Evolutionary conservation across 2,888 invertebrate genomes (phyloP).

Genomic region (Carterocephalus palaemon): DNA sequence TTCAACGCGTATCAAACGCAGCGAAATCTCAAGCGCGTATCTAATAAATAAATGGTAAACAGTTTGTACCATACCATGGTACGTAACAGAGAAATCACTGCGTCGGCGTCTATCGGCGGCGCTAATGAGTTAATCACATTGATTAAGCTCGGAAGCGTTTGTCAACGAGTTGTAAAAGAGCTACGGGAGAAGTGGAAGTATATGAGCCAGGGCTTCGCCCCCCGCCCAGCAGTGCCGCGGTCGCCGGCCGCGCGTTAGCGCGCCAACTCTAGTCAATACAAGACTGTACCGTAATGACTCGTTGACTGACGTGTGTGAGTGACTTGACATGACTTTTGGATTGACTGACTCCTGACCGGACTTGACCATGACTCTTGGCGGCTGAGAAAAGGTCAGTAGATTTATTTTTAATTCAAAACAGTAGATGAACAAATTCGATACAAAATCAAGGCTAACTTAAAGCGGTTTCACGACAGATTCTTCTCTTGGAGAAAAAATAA

Average conservation of each 20-base stretch:
- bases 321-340: conserved; percentile 44
- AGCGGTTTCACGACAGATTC: too few relatives aligned
- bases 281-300: conserved; percentile 32
- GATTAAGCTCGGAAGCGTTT: conserved; percentile 26
- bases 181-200: conserved; percentile 63
- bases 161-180: conserved; percentile 37
- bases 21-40: too few relatives aligned
- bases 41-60: too few relatives aligned
- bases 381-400: conserved; percentile 38
- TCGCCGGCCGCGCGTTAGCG: conserved; percentile 53
- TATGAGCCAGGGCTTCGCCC: conserved; percentile 48
- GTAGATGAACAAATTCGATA: too few relatives aligned
- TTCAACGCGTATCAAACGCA: too few relatives aligned
- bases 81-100: conserved; percentile 7
- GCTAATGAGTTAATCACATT: conserved; percentile 9
- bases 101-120: not conserved
- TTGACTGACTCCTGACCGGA: conserved; percentile 41
- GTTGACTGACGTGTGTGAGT: conserved; percentile 35
- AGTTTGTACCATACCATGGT: too few relatives aligned
- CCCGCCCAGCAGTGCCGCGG: conserved; percentile 54
- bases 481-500: too few relatives aligned
- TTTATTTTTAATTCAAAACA: conserved; percentile 17
- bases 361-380: conserved; percentile 17
- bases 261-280: conserved; percentile 58
- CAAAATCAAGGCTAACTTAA: too few relatives aligned